Base-by-base conservation (phyloP, 2,888 invertebrate species). In the Torymus texanus region DNA sequence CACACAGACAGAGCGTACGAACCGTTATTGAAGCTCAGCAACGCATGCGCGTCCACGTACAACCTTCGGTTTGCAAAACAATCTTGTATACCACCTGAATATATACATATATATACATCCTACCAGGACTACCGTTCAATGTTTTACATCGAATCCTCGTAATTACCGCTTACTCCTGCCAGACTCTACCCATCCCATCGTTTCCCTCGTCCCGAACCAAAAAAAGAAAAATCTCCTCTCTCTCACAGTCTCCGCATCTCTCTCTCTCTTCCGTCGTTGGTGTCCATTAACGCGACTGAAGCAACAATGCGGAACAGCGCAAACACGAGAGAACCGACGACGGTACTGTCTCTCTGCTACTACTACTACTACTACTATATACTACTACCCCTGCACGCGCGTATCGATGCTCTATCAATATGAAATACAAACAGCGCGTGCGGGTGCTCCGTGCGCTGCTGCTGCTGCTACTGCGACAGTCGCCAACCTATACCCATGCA, bases 331-430 rank as follows among this genome's bases (percentile, higher is more conserved):
- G 41, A 8, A 8, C 41, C 41, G 1, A 5, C 63, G 41, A 13
- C 41, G 79, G 80, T 8, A 8, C 78, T 56, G 56, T 55, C 14
- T 24, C 21, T 41, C 21, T 51, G 11, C 51, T 3, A 13, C 16
- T 79, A 80, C 79, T 82, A 81, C n/a, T n/a, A n/a, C n/a, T 68
- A 65, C 63, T 66, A 75, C 79, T 80, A 76, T 78, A 41, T 66
- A 78, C 24, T 18, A 16, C 55, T 56, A 55, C 62, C 29, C 29
- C 71, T 78, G 82, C 84, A 83, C 79, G 82, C 41, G 83, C 84
- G 85, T 88, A 88, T 89, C 89, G 88, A 89, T 89, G 88, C 89
- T 89, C 88, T 88, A 90, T 90, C 90, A 90, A 90, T 90, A 89
- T 89, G 88, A 88, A 89, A 88, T 87, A 88, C 89, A 90, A 89